Evolutionary conservation across 2,888 invertebrate genomes (phyloP).

Genomic region (Aelia acuminata): DNA sequence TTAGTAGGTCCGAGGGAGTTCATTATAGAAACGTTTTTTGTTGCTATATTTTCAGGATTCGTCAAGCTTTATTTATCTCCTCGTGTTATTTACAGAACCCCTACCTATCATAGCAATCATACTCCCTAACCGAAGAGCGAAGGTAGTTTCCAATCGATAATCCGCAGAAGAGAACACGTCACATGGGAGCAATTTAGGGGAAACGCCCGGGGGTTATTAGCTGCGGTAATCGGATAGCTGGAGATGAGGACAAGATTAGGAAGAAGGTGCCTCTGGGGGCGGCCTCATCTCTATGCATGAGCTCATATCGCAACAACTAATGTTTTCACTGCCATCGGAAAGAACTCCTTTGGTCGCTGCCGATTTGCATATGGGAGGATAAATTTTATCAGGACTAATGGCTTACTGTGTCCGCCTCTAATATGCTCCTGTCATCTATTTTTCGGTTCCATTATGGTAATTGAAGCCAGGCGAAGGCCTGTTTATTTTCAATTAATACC

Average conservation of each 20-base stretch:
- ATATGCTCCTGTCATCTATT: neutral
- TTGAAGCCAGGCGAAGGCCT: neutral
- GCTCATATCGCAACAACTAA: neutral
- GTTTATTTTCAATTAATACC: too few species aligned
- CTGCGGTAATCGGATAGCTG: neutral
- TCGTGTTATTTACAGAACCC: too few species aligned
- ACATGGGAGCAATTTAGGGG: constrained; percentile 37
- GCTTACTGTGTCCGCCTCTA: neutral
- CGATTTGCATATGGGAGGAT: constrained; percentile 39
- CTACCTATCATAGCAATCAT: neutral
- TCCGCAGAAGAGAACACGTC: neutral
- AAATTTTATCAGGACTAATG: neutral
- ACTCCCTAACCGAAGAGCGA: neutral
- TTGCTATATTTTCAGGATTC: too few species aligned
- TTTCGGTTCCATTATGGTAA: neutral
- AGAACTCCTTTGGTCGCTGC: constrained; percentile 26
- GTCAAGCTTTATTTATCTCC: too few species aligned
- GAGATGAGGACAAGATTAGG: constrained; percentile 23
- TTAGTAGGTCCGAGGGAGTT: too few species aligned
- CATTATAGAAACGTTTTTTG: too few species aligned
- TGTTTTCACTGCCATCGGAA: neutral
- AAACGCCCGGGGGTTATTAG: constrained; percentile 37
- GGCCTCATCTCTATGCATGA: constrained; percentile 57
- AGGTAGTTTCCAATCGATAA: constrained; percentile 5
- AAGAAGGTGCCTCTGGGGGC: neutral